A percentile compares a stretch with the other conserved stretches of the same genome.
These are phyloP conservation scores for Notechis scutatus DNA, from an alignment of 2,113 vertebrate genomes.

Conservation along the genomic window DNA sequence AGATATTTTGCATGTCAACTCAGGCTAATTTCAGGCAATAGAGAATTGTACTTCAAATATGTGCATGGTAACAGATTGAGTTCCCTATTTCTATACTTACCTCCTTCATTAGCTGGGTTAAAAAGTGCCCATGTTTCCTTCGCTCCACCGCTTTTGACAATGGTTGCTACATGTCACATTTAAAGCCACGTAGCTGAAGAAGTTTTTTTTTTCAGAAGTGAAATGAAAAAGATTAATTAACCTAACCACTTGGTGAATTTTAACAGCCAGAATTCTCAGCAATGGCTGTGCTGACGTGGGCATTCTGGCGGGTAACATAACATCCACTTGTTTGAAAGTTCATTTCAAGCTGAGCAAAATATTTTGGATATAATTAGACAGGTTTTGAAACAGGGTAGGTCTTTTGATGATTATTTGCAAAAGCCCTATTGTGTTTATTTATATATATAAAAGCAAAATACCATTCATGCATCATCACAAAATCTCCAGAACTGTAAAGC, in stretches of 20 bases:
- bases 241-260: not conserved
- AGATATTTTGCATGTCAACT: not conserved
- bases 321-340: not conserved
- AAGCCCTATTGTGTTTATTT: not conserved
- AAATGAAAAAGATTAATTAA: not conserved
- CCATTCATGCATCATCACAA: too few relatives aligned
- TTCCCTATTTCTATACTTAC: not conserved
- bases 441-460: too few relatives aligned
- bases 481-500: too few relatives aligned
- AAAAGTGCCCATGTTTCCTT: not conserved
- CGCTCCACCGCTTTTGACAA: not conserved
- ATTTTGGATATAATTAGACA: not conserved
- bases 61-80: not conserved
- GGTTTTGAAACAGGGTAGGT: not conserved
- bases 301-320: not conserved
- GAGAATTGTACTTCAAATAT: not conserved
- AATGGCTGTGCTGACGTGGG: not conserved
- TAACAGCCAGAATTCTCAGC: not conserved
- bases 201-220: not conserved
- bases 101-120: not conserved
- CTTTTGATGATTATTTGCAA: not conserved
- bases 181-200: not conserved
- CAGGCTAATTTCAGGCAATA: not conserved
- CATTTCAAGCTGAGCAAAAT: not conserved
- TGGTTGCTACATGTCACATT: not conserved